Base-by-base conservation (phyloP, 2,797 vertebrate species). In the Sebastes vulpes region DNA sequence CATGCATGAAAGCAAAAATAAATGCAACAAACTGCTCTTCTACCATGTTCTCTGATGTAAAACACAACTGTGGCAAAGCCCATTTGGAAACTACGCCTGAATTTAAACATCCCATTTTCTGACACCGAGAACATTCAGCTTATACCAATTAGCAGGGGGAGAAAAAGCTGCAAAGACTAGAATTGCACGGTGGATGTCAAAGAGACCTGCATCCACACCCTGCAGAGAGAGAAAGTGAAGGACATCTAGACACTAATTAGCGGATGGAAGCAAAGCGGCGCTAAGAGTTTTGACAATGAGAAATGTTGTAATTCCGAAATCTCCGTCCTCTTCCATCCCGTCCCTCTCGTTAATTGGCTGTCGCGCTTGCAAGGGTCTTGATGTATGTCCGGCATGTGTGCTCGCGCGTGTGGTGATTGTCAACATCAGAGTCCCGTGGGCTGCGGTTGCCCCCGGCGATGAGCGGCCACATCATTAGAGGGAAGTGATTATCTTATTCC, bases 241-340 rank as follows among this genome's bases (percentile, higher is more conserved):
- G 70, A 86, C 84, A 80, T 67, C 54, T 9, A 75, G 78, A 72
- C 77, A 31, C 86, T 93, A 92, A 95, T 94, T 91, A 93, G 91
- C 9, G 2, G 74, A 91, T 26, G 71, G 77, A 64, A 83, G 87
- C 77, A 83, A 83, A 87, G 86, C 21, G 14, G 63, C 38, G 18
- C 77, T 65, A 87, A 87, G 85, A 90, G 82, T 90, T 86, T 79
- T 79, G 82, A 91, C 84, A 82, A 86, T 72, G 80, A 91, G 42
- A 52, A 89, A 87, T 89, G 83, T 82, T 21, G 68, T 87, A 58
- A 87, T 88, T 87, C 68, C 3, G 26, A 89, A 89, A 79, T 89
- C 50, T 80, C 64, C 57, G 20, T 75, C 70, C 54, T 72, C 66
- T 21, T 65, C 73, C 48, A n/a, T 46, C 35, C 72, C 14, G 9